Evolutionary conservation across 2,113 vertebrate species (phyloP), one percentile per base, ranked within the genome.

Genomic region (Ginglymostoma cirratum): DNA sequence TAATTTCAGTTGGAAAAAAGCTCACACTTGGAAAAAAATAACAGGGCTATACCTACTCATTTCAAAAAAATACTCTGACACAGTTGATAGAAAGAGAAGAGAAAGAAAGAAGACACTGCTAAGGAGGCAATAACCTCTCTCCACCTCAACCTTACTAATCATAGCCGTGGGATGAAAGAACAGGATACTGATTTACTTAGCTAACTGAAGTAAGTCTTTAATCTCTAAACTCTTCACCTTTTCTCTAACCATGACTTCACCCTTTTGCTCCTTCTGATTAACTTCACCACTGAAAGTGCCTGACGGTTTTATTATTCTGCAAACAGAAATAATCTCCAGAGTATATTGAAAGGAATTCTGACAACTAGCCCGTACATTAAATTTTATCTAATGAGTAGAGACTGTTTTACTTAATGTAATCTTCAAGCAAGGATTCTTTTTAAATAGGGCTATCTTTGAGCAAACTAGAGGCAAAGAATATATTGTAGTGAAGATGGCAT

Each of bases 151-250:
- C 92, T 70, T 23, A 61, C 55, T 61, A 69, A 70, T 34, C 42
- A 27, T 45, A 95, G 67, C 5, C 42, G 24, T 72, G 42, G 66
- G 38, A 93, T 67, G 34, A 93, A 67, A 93, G 61, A 70, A 52
- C 42, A 95, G 45, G 94, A 72, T 95, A 70, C 27, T 72, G 94
- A 45, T 52, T 45, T 72, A 52, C 69, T 95, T 76, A 34, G 8
- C 4, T 72, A 72, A 76, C 42, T 95, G 94, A 48, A 95, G 45
- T 95, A 12, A 76, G 94, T 95, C 66, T 95, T 76, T 67, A 95
- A 45, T 72, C 67, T 70, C 42, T 42, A 76, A 45, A 45, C 42
- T 27, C 69, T 95, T 93, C 17, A 69, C 94, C 69, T 48, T 70
- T 52, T 72, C 94, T 27, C 45, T 52, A 48, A 34, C 27, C 94